These are phyloP conservation scores for Pachypeltis micranthus DNA, from an alignment of 1,140 invertebrate genomes.

Conservation along the genomic window DNA sequence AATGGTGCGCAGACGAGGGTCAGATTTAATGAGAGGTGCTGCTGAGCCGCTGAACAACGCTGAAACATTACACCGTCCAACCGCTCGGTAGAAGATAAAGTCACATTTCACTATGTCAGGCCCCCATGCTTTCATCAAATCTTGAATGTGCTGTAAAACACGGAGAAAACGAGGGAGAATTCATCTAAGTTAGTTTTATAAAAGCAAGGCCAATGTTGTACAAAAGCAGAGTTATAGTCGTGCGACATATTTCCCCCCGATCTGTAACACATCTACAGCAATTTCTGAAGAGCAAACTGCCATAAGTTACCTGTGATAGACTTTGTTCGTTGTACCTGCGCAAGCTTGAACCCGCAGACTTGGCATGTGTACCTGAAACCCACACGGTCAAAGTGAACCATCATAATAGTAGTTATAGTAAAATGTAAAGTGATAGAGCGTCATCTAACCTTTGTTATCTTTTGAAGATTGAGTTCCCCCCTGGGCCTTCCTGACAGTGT, in stretches of 20 bases:
- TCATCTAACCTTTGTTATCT: slow-evolving; percentile 50
- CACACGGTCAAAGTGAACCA: no score
- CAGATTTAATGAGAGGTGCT: slow-evolving; percentile 51
- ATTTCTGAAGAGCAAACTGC: no score
- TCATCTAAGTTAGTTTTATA: not conserved
- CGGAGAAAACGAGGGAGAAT: not conserved
- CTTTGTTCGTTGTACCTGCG: slow-evolving; percentile 64
- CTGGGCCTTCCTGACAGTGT: slow-evolving; percentile 72
- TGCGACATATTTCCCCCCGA: no score
- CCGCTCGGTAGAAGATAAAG: slow-evolving; percentile 67
- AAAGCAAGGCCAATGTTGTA: not conserved
- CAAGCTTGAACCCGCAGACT: slow-evolving; percentile 70
- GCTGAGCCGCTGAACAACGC: slow-evolving; percentile 64
- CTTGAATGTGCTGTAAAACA: slow-evolving; percentile 60
- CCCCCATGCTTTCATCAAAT: slow-evolving; percentile 57
- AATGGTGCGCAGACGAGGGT: slow-evolving; percentile 53
- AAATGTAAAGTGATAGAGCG: no score
- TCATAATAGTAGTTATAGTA: no score
- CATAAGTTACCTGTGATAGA: slow-evolving; percentile 48
- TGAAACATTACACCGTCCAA: slow-evolving; percentile 55
- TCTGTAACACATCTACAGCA: no score
- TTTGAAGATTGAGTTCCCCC: slow-evolving; percentile 61
- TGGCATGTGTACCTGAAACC: slow-evolving; percentile 40
- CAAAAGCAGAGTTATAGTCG: no score
- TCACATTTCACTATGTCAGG: slow-evolving; percentile 51